These are phyloP conservation scores for Acleris cristana DNA, from an alignment of 2,888 invertebrate species.

Conservation along the genomic window DNA sequence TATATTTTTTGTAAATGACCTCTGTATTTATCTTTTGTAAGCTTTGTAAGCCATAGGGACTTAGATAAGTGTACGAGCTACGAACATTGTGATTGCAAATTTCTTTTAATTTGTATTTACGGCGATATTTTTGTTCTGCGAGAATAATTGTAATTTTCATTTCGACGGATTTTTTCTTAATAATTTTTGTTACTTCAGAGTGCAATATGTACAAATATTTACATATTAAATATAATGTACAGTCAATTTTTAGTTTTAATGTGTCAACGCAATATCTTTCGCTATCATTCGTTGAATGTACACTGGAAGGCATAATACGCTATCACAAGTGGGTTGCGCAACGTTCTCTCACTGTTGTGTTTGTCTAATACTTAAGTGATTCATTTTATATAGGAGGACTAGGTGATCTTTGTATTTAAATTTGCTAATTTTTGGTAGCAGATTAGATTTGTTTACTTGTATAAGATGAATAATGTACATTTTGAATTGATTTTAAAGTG, in stretches of 20 bases:
- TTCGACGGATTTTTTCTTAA: slow-evolving; percentile 76
- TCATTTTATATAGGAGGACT: slow-evolving; percentile 81
- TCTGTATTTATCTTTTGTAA: slow-evolving; percentile 82
- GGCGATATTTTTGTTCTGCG: slow-evolving; percentile 70
- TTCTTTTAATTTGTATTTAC: slow-evolving; percentile 75
- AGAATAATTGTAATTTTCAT: slow-evolving; percentile 69
- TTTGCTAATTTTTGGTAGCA: slow-evolving; percentile 84
- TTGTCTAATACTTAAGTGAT: slow-evolving; percentile 81
- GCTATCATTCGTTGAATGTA: slow-evolving; percentile 77
- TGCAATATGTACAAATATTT: slow-evolving; percentile 90
- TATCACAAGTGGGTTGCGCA: slow-evolving; percentile 72
- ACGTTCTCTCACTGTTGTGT: slow-evolving; percentile 70
- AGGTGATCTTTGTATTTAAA: slow-evolving; percentile 82
- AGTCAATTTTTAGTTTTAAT: slow-evolving; percentile 83
- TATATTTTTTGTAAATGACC: slow-evolving; percentile 84
- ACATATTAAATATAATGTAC: slow-evolving; percentile 82
- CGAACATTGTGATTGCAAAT: slow-evolving; percentile 81
- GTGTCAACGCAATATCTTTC: slow-evolving; percentile 79
- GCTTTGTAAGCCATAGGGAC: slow-evolving; percentile 82
- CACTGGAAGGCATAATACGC: slow-evolving; percentile 78
- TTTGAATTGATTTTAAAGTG: slow-evolving; percentile 83
- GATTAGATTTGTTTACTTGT: slow-evolving; percentile 81
- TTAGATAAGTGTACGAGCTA: slow-evolving; percentile 79
- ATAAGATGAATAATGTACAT: slow-evolving; percentile 82
- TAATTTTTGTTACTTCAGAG: slow-evolving; percentile 84